Evolutionary conservation across 2,113 vertebrate genomes (phyloP).

Genomic region (Peromyscus californicus): DNA sequence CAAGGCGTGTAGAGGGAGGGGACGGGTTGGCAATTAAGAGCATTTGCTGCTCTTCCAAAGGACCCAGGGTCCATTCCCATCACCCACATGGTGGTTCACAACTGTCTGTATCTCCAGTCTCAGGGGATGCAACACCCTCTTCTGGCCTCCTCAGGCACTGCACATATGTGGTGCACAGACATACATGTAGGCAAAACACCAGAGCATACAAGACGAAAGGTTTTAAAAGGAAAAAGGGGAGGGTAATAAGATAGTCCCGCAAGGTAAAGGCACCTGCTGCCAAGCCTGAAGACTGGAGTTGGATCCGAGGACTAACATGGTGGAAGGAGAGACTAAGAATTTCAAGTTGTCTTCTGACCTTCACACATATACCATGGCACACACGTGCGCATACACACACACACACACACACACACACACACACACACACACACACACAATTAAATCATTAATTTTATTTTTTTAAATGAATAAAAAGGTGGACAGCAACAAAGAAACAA

Average conservation of each 20-base stretch:
- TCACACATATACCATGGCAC: not conserved
- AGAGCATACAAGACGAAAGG: not conserved
- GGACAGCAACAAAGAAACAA: not conserved
- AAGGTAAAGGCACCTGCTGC: not conserved
- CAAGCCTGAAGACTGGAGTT: not conserved
- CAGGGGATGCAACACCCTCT: not conserved
- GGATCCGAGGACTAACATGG: not conserved
- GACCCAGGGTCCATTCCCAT: too few relatives aligned
- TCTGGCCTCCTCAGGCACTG: not conserved
- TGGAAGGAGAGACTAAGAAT: not conserved
- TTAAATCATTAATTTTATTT: not conserved
- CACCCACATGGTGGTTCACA: not conserved
- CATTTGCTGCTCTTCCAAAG: not conserved
- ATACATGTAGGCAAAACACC: not conserved
- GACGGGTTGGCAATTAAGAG: not conserved
- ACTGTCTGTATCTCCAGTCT: not conserved
- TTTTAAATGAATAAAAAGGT: not conserved
- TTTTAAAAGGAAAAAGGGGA: not conserved
- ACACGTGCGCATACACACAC: too few relatives aligned
- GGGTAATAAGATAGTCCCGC: too few relatives aligned
- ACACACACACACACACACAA: not conserved
- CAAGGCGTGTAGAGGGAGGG: too few relatives aligned
- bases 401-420: not conserved
- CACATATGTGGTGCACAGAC: not conserved
- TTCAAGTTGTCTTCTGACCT: not conserved